Conservation (phyloP, 2,797 vertebrate genomes). For the Danio choprae region DNA sequence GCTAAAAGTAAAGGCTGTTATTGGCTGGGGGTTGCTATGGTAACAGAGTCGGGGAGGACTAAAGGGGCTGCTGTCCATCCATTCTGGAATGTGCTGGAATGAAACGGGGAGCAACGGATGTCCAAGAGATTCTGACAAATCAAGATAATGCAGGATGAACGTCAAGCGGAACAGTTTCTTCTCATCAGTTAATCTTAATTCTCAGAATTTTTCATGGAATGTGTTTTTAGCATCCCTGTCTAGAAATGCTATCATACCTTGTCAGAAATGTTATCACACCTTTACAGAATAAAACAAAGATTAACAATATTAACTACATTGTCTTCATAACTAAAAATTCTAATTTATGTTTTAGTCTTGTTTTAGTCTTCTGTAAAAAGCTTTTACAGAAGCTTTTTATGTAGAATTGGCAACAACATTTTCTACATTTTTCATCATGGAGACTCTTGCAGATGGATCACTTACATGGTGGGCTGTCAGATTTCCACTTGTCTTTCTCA, state of each 20-base stretch:
- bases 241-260: no score
- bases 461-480: not conserved
- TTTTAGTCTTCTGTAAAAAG: no score
- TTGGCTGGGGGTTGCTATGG: slow-evolving; percentile 80
- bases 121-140: slow-evolving; percentile 20
- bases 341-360: no score
- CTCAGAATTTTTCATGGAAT: not conserved
- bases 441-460: not conserved
- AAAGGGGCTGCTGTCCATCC: slow-evolving; percentile 35
- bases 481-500: not conserved
- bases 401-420: no score
- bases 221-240: not conserved
- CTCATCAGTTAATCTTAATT: no score
- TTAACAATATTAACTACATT: no score
- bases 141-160: not conserved
- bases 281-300: no score
- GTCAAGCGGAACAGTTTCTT: not conserved
- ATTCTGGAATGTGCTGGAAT: slow-evolving; percentile 52
- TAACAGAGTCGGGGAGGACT: slow-evolving; percentile 65
- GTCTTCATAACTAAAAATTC: no score
- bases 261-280: no score
- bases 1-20: slow-evolving; percentile 75
- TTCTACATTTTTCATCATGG: no score
- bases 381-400: no score
- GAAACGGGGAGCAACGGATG: slow-evolving; percentile 29